phyloP scores from a whole-genome alignment of 2,797 vertebrate genomes.

The Phyllotis vaccarum region DNA sequence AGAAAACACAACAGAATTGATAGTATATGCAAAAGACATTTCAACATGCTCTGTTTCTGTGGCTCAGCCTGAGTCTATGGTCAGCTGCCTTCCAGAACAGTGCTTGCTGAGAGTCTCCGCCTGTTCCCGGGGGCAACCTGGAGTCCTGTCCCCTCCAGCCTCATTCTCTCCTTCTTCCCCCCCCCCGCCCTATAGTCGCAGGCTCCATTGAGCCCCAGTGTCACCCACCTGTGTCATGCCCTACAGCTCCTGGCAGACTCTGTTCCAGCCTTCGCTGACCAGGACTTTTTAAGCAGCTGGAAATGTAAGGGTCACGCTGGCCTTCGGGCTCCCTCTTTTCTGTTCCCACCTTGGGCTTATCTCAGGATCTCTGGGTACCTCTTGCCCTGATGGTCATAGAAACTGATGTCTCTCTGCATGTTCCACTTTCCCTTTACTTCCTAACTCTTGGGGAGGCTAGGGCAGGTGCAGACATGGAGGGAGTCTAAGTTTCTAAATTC shows the following conservation, averaged over 20 bases:
- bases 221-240: too few relatives aligned
- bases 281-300: background rate
- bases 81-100: background rate
- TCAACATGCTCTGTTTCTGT: rapidly evolving
- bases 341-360: background rate
- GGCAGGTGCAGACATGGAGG: background rate
- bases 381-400: background rate
- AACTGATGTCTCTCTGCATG: too few relatives aligned
- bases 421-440: background rate
- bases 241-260: rapidly evolving
- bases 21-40: rapidly evolving
- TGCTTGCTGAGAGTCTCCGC: rapidly evolving
- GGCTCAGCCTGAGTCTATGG: background rate
- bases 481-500: background rate
- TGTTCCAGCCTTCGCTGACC: background rate
- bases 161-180: too few relatives aligned
- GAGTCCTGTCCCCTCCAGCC: background rate
- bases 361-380: background rate
- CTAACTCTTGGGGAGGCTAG: background rate
- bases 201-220: rapidly evolving
- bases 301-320: too few relatives aligned
- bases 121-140: background rate
- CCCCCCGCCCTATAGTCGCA: rapidly evolving
- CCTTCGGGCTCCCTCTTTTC: background rate
- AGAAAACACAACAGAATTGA: rapidly evolving